phyloP scores from a whole-genome alignment of 2,797 vertebrate species.

The Myotis findleyi region DNA sequence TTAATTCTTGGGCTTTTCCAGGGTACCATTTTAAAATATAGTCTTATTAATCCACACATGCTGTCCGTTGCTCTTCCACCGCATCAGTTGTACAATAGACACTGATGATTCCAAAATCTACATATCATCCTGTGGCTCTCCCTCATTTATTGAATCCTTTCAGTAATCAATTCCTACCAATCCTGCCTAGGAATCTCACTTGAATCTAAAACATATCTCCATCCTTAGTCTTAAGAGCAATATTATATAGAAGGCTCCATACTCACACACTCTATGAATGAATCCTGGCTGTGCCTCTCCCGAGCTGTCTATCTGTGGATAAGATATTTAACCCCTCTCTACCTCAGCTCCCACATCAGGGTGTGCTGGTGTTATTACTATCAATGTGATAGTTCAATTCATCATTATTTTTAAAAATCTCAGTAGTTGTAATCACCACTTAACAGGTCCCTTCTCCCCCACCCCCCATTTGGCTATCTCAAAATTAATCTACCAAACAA shows the following conservation, averaged over 20 bases:
- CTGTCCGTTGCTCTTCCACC: background rate
- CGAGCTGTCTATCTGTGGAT: background rate
- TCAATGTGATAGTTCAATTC: background rate
- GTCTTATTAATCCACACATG: background rate
- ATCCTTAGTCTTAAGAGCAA: background rate
- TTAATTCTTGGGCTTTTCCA: background rate
- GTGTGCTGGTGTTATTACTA: background rate
- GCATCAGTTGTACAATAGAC: background rate
- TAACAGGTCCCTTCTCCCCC: background rate
- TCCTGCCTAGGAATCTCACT: background rate
- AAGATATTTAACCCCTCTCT: background rate
- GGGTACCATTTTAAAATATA: background rate
- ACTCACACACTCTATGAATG: background rate
- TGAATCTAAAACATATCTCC: background rate
- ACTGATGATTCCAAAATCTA: background rate
- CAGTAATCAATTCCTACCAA: background rate
- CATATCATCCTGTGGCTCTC: background rate
- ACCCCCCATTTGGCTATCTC: background rate
- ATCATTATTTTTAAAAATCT: background rate
- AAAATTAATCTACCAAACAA: background rate
- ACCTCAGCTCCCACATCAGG: background rate
- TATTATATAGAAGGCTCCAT: too few relatives aligned
- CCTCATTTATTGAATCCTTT: background rate
- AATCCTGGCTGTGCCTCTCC: background rate
- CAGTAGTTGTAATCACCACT: background rate